Evolutionary conservation across 2,888 invertebrate species (phyloP).

Genomic region (Drosophila paramelanica): DNA sequence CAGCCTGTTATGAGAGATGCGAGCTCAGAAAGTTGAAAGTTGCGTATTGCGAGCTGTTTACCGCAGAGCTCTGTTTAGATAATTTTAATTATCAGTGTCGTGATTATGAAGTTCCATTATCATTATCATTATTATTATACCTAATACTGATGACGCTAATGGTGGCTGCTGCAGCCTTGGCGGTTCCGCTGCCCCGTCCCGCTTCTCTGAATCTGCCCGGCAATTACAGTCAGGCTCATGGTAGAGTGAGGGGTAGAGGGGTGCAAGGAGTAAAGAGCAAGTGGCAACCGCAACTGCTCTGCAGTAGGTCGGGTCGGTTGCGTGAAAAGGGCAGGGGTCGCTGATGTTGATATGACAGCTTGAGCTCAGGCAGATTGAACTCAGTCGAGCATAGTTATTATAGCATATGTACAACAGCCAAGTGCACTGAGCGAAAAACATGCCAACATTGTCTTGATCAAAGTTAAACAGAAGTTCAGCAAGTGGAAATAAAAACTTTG

Average conservation of each 20-base stretch:
- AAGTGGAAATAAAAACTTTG: too few relatives aligned
- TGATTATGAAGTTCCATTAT: conserved; percentile 62
- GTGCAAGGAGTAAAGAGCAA: neutral
- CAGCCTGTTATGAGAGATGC: conserved; percentile 38
- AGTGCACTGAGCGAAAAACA: conserved; percentile 5
- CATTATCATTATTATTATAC: conserved; percentile 41
- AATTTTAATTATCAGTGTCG: conserved; percentile 27
- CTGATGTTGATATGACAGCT: conserved; percentile 24
- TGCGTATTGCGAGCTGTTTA: conserved; percentile 15
- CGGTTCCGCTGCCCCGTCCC: conserved; percentile 5
- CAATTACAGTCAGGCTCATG: conserved; percentile 31
- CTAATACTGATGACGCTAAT: conserved; percentile 63
- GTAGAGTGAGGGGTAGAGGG: neutral
- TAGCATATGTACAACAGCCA: conserved; percentile 5
- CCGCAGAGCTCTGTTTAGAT: conserved; percentile 43
- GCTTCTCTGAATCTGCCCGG: neutral
- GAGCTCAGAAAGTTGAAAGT: conserved; percentile 15
- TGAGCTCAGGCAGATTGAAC: conserved; percentile 24
- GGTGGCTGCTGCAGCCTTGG: conserved; percentile 52
- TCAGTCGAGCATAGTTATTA: conserved; percentile 17
- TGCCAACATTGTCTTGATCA: neutral
- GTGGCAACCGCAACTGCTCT: conserved; percentile 26
- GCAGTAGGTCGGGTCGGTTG: neutral
- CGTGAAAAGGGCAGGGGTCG: neutral
- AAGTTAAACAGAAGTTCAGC: neutral